These are phyloP conservation scores for Gallinago solitaria DNA, from an alignment of 2,797 vertebrate species.

Conservation along the genomic window DNA sequence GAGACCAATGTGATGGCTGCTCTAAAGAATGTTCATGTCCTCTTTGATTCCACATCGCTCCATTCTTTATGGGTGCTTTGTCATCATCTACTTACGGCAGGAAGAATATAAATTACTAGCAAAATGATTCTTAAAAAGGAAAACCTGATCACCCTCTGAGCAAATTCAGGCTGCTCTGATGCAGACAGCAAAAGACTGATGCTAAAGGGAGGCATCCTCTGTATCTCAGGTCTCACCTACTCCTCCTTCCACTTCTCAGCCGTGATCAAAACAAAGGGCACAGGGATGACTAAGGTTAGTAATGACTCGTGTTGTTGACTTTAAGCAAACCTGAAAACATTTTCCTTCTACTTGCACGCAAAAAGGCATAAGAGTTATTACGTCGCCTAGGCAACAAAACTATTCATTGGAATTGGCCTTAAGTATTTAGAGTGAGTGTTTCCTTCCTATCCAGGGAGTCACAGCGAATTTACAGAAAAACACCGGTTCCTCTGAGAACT, in stretches of 20 bases:
- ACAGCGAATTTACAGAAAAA: constrained; percentile 26
- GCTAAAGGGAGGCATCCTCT: background rate
- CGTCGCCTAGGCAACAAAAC: constrained; percentile 15
- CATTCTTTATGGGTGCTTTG: background rate
- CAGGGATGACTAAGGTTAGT: constrained; percentile 11
- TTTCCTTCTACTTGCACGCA: background rate
- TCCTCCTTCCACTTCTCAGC: background rate
- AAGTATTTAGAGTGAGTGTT: constrained; percentile 10
- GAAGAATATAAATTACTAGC: background rate
- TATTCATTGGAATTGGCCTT: constrained; percentile 12
- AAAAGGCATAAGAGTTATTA: background rate
- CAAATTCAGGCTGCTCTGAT: background rate
- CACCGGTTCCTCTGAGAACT: constrained; percentile 3
- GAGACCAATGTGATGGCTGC: background rate
- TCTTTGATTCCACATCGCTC: background rate
- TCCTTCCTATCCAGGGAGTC: constrained; percentile 34
- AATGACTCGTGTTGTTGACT: constrained; percentile 26
- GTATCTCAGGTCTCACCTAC: background rate
- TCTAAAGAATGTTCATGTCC: background rate
- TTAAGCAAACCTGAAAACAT: constrained; percentile 42
- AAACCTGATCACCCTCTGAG: background rate
- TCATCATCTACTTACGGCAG: background rate
- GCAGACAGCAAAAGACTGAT: background rate
- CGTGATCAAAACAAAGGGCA: background rate
- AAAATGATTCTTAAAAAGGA: background rate